Conservation (phyloP, 2,888 invertebrate genomes). For the Caenorhabditis panamensis region DNA sequence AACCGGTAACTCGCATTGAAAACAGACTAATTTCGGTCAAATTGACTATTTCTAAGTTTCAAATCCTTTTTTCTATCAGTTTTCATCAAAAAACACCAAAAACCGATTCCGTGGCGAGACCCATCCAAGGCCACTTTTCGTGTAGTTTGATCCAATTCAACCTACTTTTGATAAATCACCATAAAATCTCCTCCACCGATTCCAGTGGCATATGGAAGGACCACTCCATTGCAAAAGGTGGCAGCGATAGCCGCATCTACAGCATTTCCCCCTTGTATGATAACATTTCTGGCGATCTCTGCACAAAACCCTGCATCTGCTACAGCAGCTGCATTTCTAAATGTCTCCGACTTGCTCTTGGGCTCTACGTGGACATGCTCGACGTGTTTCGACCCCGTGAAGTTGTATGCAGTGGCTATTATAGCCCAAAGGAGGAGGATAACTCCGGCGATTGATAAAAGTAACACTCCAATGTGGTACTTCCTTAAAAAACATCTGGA, state of each 20-base stretch:
- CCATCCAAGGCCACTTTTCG: too few relatives aligned
- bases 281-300: slow-evolving; percentile 84
- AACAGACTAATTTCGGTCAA: too few relatives aligned
- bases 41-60: too few relatives aligned
- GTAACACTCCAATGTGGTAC: slow-evolving; percentile 46
- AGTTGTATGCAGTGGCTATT: slow-evolving; percentile 40
- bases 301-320: slow-evolving; percentile 80
- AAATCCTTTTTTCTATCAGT: too few relatives aligned
- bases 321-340: slow-evolving; percentile 72
- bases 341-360: slow-evolving; percentile 23
- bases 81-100: too few relatives aligned
- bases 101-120: too few relatives aligned
- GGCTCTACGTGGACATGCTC: slow-evolving; percentile 33
- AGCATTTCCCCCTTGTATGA: slow-evolving; percentile 85
- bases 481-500: slow-evolving; percentile 44
- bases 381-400: slow-evolving; percentile 24
- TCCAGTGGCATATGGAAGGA: slow-evolving; percentile 90
- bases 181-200: slow-evolving; percentile 92
- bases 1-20: too few relatives aligned
- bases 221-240: slow-evolving; percentile 90
- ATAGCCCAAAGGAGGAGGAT: slow-evolving; percentile 57
- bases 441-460: slow-evolving; percentile 35
- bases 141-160: too few relatives aligned
- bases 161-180: slow-evolving; percentile 86
- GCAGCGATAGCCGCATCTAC: slow-evolving; percentile 92